Conservation (phyloP, 2,113 vertebrate genomes). For the Nematolebias whitei region DNA sequence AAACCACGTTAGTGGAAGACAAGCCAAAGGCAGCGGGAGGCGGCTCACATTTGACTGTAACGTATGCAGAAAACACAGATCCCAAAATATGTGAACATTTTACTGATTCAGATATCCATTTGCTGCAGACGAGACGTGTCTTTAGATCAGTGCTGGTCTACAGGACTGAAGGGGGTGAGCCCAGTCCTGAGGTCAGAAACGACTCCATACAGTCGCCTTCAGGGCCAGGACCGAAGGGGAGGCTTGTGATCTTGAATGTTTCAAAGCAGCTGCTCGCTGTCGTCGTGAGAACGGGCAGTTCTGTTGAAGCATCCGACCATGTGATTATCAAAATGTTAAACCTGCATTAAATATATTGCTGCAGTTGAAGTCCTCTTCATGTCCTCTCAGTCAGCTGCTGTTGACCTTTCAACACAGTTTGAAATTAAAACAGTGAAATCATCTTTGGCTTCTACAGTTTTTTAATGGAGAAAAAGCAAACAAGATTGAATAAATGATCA, state of each 20-base stretch:
- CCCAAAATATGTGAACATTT: too few species aligned
- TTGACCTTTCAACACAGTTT: conserved; percentile 37
- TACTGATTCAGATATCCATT: too few species aligned
- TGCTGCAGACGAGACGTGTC: too few species aligned
- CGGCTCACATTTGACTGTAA: conserved; percentile 2
- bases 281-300: background rate
- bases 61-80: background rate
- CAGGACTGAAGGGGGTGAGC: background rate
- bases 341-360: conserved; percentile 16
- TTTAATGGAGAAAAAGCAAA: conserved; percentile 10
- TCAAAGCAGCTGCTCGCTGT: background rate
- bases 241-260: background rate
- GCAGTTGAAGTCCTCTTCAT: conserved; percentile 20
- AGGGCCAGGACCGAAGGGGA: background rate
- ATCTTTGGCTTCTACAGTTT: conserved; percentile 58
- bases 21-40: conserved; percentile 11
- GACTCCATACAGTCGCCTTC: background rate
- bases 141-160: background rate
- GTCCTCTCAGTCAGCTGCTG: conserved; percentile 24
- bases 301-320: conserved; percentile 4
- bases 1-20: conserved; percentile 38
- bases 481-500: conserved; percentile 37
- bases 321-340: conserved; percentile 21
- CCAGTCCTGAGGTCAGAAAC: conserved; percentile 22
- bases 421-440: conserved; percentile 40